Conservation (phyloP, 2,888 invertebrate genomes). For the Tipula lateralis region DNA sequence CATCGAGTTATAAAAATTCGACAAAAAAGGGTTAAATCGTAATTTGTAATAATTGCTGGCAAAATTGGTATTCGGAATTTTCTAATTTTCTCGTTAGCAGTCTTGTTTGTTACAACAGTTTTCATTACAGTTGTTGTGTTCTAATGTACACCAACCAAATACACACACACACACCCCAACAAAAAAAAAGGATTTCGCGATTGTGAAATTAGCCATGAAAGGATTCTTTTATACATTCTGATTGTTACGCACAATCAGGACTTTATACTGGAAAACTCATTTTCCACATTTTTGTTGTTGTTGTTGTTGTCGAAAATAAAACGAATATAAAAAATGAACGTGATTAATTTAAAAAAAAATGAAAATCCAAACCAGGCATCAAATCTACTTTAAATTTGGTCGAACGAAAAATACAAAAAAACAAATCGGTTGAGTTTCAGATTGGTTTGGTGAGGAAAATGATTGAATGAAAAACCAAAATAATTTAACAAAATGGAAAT, state of each 20-base stretch:
- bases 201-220: constrained; percentile 24
- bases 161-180: too few species aligned
- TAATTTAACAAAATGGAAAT: neutral
- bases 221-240: neutral
- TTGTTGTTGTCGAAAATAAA: neutral
- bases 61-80: constrained; percentile 1
- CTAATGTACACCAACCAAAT: neutral
- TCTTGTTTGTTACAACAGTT: neutral
- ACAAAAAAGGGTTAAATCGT: neutral
- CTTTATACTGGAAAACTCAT: neutral
- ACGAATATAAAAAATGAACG: constrained; percentile 5
- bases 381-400: neutral
- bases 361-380: neutral
- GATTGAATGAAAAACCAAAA: neutral
- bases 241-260: constrained; percentile 24
- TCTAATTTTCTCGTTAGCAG: constrained; percentile 24
- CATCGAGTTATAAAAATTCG: neutral
- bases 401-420: too few species aligned
- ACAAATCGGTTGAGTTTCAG: neutral
- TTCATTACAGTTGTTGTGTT: constrained; percentile 9
- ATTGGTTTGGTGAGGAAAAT: constrained; percentile 24
- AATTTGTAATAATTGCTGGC: constrained; percentile 11
- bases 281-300: neutral
- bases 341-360: constrained; percentile 20
- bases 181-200: constrained; percentile 19